Percentiles rank a stretch among this genome's conserved stretches.
Evolutionary conservation across 1,140 invertebrate species (phyloP).

Genomic region (Solenopsis fugax): DNA sequence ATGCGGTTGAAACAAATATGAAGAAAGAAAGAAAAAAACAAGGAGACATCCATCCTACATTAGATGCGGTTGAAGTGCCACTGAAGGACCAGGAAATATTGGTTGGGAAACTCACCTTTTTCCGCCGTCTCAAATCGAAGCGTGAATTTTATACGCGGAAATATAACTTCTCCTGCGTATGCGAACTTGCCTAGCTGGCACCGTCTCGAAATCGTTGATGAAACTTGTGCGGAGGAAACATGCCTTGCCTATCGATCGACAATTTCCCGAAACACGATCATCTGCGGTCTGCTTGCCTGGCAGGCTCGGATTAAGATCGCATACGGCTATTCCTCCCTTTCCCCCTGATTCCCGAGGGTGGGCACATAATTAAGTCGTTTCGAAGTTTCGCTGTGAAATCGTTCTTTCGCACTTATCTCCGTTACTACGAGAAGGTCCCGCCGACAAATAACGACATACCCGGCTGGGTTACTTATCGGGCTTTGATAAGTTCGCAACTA

Average conservation of each 20-base stretch:
- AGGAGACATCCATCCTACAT: not conserved
- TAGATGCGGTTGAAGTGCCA: slow-evolving; percentile 10
- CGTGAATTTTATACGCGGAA: slow-evolving; percentile 40
- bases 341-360: slow-evolving; percentile 28
- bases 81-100: slow-evolving; percentile 9
- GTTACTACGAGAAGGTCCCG: slow-evolving; percentile 57
- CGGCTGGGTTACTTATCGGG: slow-evolving; percentile 69
- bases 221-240: slow-evolving; percentile 10
- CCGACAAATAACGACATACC: slow-evolving; percentile 68
- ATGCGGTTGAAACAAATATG: slow-evolving; percentile 23
- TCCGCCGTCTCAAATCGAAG: slow-evolving; percentile 15
- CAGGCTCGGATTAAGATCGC: slow-evolving; percentile 70
- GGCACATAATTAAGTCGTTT: slow-evolving; percentile 71
- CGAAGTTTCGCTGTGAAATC: slow-evolving; percentile 72
- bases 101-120: not conserved
- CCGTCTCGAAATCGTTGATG: not conserved
- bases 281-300: slow-evolving; percentile 57
- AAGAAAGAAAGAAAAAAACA: not conserved
- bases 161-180: slow-evolving; percentile 34
- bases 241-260: slow-evolving; percentile 47
- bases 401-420: slow-evolving; percentile 73
- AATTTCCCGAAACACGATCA: slow-evolving; percentile 64
- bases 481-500: slow-evolving; percentile 74
- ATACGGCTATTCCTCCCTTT: not conserved
- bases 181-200: slow-evolving; percentile 17